Evolutionary conservation across 2,113 vertebrate species (phyloP).

Genomic region (Channa argus): DNA sequence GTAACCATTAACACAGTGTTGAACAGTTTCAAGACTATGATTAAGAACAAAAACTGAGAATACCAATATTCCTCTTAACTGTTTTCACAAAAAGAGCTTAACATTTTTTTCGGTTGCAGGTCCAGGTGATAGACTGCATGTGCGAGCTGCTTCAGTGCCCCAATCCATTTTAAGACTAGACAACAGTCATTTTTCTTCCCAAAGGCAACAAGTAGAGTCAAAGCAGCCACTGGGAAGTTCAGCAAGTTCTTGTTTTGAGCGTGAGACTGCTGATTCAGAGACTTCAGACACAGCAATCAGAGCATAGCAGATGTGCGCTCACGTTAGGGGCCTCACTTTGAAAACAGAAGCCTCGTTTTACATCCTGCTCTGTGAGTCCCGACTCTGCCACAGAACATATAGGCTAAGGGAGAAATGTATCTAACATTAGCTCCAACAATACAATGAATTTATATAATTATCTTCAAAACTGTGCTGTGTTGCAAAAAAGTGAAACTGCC

Average conservation of each 20-base stretch:
- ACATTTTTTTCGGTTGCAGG: conserved; percentile 19
- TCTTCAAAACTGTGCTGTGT: conserved; percentile 50
- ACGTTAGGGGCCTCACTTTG: conserved; percentile 6
- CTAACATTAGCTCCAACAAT: conserved; percentile 44
- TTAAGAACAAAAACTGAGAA: too few relatives aligned
- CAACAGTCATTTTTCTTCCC: conserved; percentile 27
- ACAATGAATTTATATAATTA: conserved; percentile 68
- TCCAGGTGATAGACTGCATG: conserved; percentile 4
- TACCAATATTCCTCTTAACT: background rate
- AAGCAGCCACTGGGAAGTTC: conserved; percentile 2
- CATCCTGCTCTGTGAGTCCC: conserved; percentile 22
- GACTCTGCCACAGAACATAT: conserved; percentile 13
- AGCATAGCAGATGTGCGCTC: conserved; percentile 27
- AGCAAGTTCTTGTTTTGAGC: conserved; percentile 30
- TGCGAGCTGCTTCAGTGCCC: background rate
- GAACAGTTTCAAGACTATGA: too few relatives aligned
- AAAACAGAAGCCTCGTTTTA: conserved; percentile 23
- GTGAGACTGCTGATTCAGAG: conserved; percentile 41
- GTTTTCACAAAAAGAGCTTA: background rate
- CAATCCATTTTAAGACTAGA: conserved; percentile 11
- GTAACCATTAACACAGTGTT: too few relatives aligned
- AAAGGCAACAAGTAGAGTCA: conserved; percentile 20
- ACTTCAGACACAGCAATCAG: conserved; percentile 20
- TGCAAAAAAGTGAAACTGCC: conserved; percentile 53
- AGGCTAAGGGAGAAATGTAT: conserved; percentile 29